These are phyloP conservation scores for Gymnocheta viridis DNA, from an alignment of 2,888 invertebrate genomes.

Conservation along the genomic window DNA sequence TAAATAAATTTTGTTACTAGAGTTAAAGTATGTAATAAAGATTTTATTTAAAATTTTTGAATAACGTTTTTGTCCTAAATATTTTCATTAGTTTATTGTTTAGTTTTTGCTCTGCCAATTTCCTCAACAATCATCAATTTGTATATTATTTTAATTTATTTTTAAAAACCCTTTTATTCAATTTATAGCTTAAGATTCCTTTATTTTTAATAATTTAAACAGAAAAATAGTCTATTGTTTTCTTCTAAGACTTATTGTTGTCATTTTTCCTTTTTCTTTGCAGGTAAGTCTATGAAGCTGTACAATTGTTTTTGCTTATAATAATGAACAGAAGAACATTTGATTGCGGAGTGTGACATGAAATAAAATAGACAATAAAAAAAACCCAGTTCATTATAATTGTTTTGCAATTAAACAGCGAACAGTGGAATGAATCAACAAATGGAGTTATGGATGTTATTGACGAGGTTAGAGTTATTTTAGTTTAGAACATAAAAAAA, in stretches of 20 bases:
- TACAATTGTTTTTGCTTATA: not conserved
- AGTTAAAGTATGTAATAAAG: not conserved
- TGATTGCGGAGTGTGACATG: not conserved
- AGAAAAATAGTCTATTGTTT: not conserved
- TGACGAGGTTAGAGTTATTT: too few species aligned
- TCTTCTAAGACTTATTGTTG: not conserved
- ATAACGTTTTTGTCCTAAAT: not conserved
- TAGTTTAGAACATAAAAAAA: too few species aligned
- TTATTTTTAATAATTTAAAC: not conserved
- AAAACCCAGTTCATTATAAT: conserved; percentile 54
- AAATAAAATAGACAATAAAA: conserved; percentile 38
- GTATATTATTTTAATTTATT: conserved; percentile 3
- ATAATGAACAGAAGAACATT: not conserved
- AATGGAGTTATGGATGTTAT: too few species aligned
- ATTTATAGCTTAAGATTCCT: not conserved
- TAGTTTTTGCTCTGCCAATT: not conserved
- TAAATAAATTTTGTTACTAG: not conserved
- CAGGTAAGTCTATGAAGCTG: conserved; percentile 59
- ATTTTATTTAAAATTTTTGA: too few species aligned
- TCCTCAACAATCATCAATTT: not conserved
- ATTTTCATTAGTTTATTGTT: not conserved
- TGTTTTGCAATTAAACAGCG: conserved; percentile 64
- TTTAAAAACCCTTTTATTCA: not conserved
- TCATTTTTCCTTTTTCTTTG: conserved; percentile 38
- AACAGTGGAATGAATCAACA: not conserved